phyloP scores from a whole-genome alignment of 35 echinoderm and acorn worm genomes.

The Chiridota heheva region DNA sequence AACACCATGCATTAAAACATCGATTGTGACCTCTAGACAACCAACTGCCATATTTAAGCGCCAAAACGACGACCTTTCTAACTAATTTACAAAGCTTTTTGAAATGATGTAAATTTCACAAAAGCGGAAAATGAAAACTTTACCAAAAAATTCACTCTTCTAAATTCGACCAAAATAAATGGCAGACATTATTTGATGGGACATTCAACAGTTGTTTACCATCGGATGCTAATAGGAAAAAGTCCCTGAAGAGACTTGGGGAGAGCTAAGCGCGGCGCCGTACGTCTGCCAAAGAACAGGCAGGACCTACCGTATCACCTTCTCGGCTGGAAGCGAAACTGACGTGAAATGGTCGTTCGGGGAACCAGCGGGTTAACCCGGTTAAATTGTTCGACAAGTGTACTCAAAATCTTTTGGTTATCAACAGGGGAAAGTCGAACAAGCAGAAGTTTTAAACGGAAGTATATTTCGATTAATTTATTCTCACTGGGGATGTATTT shows the following conservation, averaged over 20 bases:
- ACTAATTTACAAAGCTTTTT: too few species aligned
- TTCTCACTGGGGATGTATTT: conserved; percentile 40
- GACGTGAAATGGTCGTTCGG: conserved; percentile 35
- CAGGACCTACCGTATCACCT: conserved; percentile 23
- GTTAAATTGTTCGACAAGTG: conserved; percentile 19
- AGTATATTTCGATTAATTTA: conserved; percentile 48
- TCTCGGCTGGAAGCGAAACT: conserved; percentile 2
- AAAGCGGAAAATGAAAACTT: too few species aligned
- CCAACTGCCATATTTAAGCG: too few species aligned
- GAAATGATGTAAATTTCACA: too few species aligned
- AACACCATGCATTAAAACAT: too few species aligned
- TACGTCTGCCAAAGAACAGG: conserved; percentile 26
- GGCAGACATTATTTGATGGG: conserved; percentile 38
- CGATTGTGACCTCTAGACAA: too few species aligned
- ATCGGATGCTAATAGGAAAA: conserved; percentile 10
- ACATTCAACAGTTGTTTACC: conserved; percentile 63
- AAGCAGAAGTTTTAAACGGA: conserved; percentile 41
- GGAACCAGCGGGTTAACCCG: conserved; percentile 42
- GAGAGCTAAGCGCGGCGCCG: conserved; percentile 42
- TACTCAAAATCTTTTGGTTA: conserved; percentile 17
- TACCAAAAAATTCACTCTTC: too few species aligned
- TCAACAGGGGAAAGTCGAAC: neutral
- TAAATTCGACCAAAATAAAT: too few species aligned
- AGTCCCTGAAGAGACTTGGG: conserved; percentile 15
- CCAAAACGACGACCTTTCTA: too few species aligned